Evolutionary conservation across 2,797 vertebrate genomes (phyloP).

Genomic region (Coregonus suidteri): DNA sequence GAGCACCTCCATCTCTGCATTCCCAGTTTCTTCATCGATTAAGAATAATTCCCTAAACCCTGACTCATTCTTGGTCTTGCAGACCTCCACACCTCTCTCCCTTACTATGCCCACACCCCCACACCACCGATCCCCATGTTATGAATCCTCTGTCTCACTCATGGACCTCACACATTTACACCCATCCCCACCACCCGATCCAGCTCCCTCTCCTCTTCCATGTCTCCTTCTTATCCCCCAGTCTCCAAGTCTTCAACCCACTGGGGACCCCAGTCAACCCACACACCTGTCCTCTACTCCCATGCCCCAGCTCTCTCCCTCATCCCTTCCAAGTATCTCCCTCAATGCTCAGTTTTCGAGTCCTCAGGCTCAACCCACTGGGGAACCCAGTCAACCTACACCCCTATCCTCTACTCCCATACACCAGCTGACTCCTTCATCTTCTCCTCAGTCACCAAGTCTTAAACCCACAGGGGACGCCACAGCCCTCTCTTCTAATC

Average conservation of each 20-base stretch:
- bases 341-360: constrained; percentile 21
- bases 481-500: constrained; percentile 2
- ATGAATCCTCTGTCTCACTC: constrained; percentile 66
- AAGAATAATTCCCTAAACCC: neutral
- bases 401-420: constrained; percentile 52
- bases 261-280: neutral
- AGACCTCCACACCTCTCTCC: constrained; percentile 39
- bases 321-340: constrained; percentile 13
- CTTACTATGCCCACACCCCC: constrained; percentile 43
- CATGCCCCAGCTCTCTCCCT: constrained; percentile 25
- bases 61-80: neutral
- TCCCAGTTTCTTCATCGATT: neutral
- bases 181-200: constrained; percentile 6
- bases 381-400: constrained; percentile 11
- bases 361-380: neutral
- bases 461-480: neutral
- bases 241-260: constrained; percentile 15
- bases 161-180: constrained; percentile 64
- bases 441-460: constrained; percentile 24
- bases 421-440: constrained; percentile 20
- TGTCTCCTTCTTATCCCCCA: constrained; percentile 10
- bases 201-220: constrained; percentile 13
- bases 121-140: constrained; percentile 64
- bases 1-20: neutral
- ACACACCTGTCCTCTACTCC: neutral